Evolutionary conservation across 2,888 invertebrate genomes (phyloP).

Genomic region (Dusona sp.): DNA sequence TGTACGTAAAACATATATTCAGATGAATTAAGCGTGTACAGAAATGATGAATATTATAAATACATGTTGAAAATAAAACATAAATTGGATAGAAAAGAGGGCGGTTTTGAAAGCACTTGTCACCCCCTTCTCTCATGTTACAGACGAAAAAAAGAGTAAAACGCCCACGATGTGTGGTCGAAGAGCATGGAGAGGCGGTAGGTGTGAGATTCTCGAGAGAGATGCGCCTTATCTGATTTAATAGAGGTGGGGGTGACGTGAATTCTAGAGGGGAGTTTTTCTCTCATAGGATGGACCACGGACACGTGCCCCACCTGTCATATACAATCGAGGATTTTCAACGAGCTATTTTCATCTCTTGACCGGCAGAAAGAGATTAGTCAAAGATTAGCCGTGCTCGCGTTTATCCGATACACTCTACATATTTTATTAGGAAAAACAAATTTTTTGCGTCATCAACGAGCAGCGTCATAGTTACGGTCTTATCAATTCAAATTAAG

Average conservation of each 20-base stretch:
- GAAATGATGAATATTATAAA: background rate
- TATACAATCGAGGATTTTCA: conserved; percentile 63
- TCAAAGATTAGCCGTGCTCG: conserved; percentile 67
- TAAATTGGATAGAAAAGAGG: background rate
- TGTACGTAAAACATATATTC: background rate
- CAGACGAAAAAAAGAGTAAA: conserved; percentile 44
- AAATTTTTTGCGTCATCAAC: background rate
- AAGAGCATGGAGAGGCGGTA: conserved; percentile 54
- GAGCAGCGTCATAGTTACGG: background rate
- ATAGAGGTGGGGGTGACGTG: conserved; percentile 45
- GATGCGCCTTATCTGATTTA: conserved; percentile 60
- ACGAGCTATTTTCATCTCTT: conserved; percentile 64
- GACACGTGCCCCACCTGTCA: conserved; percentile 82
- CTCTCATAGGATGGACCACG: conserved; percentile 76
- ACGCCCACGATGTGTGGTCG: conserved; percentile 59
- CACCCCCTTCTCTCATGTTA: conserved; percentile 49
- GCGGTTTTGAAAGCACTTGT: conserved; percentile 38
- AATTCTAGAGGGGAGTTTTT: conserved; percentile 74
- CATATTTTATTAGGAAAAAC: background rate
- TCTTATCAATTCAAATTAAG: background rate
- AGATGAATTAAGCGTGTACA: background rate
- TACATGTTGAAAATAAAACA: background rate
- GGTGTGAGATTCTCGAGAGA: conserved; percentile 57
- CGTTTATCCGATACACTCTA: conserved; percentile 22
- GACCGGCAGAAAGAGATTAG: conserved; percentile 66